Conservation (phyloP, 1,140 invertebrate genomes). For the Trichomalopsis sarcophagae region DNA sequence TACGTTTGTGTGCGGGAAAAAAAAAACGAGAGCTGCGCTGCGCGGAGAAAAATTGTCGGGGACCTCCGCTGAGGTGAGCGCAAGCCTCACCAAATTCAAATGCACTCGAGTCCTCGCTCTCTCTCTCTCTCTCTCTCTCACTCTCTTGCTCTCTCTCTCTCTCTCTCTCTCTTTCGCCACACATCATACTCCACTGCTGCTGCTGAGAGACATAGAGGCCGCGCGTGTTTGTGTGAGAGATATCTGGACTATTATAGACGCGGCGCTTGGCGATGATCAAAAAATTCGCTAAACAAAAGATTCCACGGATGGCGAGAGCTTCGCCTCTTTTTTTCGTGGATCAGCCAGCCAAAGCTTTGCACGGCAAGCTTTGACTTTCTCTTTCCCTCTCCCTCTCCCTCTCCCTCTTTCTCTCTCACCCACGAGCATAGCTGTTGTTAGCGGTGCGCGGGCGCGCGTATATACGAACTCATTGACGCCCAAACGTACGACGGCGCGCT, state of each 20-base stretch:
- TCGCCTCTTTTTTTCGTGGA: slow-evolving; percentile 72
- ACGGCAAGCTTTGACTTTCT: slow-evolving; percentile 71
- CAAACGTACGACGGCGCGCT: slow-evolving; percentile 70
- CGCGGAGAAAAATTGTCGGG: slow-evolving; percentile 58
- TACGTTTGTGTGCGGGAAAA: slow-evolving; percentile 3
- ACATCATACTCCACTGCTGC: slow-evolving; percentile 31
- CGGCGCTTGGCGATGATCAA: slow-evolving; percentile 72
- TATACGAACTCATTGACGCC: slow-evolving; percentile 60
- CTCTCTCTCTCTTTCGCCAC: neutral
- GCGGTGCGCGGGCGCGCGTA: slow-evolving; percentile 50
- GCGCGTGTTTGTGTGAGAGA: slow-evolving; percentile 30
- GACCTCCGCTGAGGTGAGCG: slow-evolving; percentile 21
- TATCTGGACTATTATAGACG: slow-evolving; percentile 68
- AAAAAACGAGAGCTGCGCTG: slow-evolving; percentile 45
- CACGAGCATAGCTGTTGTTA: slow-evolving; percentile 49
- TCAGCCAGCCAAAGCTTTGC: slow-evolving; percentile 71
- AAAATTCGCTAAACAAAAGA: slow-evolving; percentile 76
- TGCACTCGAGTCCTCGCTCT: slow-evolving; percentile 57
- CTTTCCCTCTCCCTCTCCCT: slow-evolving; percentile 53
- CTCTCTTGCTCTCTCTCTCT: slow-evolving; percentile 17
- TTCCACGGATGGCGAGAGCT: slow-evolving; percentile 73
- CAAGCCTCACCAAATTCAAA: slow-evolving; percentile 59
- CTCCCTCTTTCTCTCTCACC: slow-evolving; percentile 22
- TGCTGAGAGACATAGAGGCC: slow-evolving; percentile 28
- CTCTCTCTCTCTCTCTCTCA: too few relatives aligned